phyloP scores from a whole-genome alignment of 2,113 vertebrate genomes.

The Raja brachyura region DNA sequence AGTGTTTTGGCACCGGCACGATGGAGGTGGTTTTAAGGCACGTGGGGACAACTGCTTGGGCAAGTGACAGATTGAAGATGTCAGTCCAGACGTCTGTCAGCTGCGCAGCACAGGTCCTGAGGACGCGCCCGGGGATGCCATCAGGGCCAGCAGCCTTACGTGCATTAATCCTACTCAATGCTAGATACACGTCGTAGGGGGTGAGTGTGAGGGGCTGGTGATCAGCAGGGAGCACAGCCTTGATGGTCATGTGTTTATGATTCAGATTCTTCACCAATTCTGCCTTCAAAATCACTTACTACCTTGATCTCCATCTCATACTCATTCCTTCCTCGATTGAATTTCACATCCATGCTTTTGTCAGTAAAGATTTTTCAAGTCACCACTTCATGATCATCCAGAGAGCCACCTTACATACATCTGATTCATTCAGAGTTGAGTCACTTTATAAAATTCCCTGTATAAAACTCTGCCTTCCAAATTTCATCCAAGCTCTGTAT shows the following conservation, averaged over 20 bases:
- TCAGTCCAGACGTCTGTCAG: too few species aligned
- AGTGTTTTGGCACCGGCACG: too few species aligned
- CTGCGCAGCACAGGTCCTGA: too few species aligned
- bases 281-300: not conserved
- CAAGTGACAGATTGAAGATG: too few species aligned
- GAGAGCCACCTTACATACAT: not conserved
- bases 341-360: not conserved
- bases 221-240: too few species aligned
- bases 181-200: too few species aligned
- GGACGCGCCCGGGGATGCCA: too few species aligned
- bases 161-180: too few species aligned
- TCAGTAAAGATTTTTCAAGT: not conserved
- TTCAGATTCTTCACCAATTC: not conserved
- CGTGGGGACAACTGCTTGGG: too few species aligned
- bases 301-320: not conserved
- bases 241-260: not conserved
- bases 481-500: not conserved
- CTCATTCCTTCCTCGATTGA: not conserved
- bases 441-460: not conserved
- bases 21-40: too few species aligned
- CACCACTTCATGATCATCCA: not conserved
- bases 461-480: not conserved
- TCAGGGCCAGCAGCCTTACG: too few species aligned
- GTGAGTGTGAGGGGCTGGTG: too few species aligned
- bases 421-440: not conserved